A percentile compares a stretch with the other conserved stretches of the same genome.
These are phyloP conservation scores for Mycetomoellerius zeteki DNA, from an alignment of 1,140 invertebrate genomes.

Conservation along the genomic window DNA sequence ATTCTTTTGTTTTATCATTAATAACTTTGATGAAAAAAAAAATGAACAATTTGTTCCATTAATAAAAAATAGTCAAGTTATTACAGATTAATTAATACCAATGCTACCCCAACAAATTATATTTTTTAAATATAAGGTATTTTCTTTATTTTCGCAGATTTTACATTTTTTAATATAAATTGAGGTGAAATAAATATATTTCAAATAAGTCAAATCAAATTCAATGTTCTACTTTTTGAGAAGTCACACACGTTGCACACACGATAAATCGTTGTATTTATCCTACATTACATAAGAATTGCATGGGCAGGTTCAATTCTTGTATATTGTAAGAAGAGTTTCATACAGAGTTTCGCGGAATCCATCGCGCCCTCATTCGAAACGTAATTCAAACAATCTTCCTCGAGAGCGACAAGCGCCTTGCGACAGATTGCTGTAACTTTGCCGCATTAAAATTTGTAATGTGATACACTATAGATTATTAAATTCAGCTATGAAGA, in stretches of 20 bases:
- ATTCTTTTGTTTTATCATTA: background rate
- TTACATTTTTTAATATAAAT: background rate
- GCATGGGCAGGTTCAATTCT: background rate
- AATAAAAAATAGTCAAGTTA: background rate
- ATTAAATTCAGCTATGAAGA: constrained; percentile 58
- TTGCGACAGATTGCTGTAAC: constrained; percentile 34
- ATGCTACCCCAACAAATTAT: background rate
- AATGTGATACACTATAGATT: constrained; percentile 45
- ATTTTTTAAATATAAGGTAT: background rate
- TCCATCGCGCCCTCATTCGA: constrained; percentile 33
- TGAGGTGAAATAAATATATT: background rate
- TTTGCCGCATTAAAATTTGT: constrained; percentile 40
- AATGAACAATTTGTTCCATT: background rate
- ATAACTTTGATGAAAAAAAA: background rate
- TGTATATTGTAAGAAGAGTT: background rate
- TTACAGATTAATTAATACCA: background rate
- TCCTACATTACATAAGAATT: background rate
- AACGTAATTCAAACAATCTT: constrained; percentile 39
- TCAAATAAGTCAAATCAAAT: background rate
- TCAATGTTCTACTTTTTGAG: constrained; percentile 3
- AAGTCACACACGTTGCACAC: background rate
- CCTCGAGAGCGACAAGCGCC: constrained; percentile 9
- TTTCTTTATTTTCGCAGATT: background rate
- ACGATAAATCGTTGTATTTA: constrained; percentile 8
- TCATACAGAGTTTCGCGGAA: constrained; percentile 23